Evolutionary conservation across 2,113 vertebrate species (phyloP), one percentile per base, ranked within the genome.

Genomic region (Promerops cafer): DNA sequence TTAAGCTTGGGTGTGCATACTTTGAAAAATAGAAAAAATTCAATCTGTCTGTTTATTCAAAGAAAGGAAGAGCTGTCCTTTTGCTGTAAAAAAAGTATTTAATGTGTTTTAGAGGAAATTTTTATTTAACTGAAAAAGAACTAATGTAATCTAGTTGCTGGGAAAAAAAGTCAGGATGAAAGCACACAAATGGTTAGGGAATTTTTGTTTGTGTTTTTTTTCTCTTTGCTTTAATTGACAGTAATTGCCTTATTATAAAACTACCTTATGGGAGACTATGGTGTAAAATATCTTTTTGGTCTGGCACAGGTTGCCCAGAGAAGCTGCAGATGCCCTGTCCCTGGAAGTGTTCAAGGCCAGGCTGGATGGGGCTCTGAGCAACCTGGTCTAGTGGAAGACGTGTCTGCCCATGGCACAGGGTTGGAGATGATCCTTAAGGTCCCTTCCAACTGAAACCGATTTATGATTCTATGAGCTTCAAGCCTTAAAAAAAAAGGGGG

Each of bases 351-450:
- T 47, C 47, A 17, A 19, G 19, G n/a, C 24, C 40, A 35, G 49
- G 12, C 2, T 87, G 49, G 21, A 49, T 56, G 26, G 7, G 11
- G 7, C 11, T 56, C 17, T 80, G 42, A 49, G 21, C 26, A 40
- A 3, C 14, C 26, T 64, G 42, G 2, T 31, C 26, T 22, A 18
- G 42, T 22, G 66, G 17, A 39, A 80, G 11, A 9, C 31, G 17
- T 47, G 13, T 4, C 11, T 63, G n/a, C 24, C 56, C 16, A 8
- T 7, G 31, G 16, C 31, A 42, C 1, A 2, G 31, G 10, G 2
- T 33, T 65, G 44, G 59, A 81, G 31, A 7, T 44, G 10, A 16
- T 33, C 22, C 33, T 28, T 57, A 23, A 44, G 22, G 27, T 65
- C 33, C 21, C 10, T 57, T 49, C 35, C 37, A 65, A 7, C 15